These are phyloP conservation scores for Orthosia gothica DNA, from an alignment of 2,888 invertebrate species.

Conservation along the genomic window DNA sequence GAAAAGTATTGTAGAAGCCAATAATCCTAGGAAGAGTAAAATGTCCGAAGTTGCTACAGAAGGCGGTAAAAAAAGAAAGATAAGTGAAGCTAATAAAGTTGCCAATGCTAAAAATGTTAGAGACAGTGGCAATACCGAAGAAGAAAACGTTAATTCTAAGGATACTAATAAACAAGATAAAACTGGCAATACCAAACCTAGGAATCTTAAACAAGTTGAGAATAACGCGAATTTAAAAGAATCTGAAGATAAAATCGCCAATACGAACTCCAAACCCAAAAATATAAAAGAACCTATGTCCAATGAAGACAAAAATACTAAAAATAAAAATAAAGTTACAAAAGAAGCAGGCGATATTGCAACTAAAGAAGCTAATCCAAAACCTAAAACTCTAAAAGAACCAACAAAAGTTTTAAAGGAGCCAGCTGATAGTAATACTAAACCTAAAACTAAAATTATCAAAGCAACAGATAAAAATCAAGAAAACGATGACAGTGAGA, in stretches of 20 bases:
- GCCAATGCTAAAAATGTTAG: slow-evolving; percentile 42
- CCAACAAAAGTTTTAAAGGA: not conserved
- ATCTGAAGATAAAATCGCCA: not conserved
- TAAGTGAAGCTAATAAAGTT: slow-evolving; percentile 40
- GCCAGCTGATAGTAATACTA: not conserved
- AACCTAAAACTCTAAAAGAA: slow-evolving; percentile 26
- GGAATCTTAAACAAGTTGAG: slow-evolving; percentile 35
- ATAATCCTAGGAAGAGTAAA: slow-evolving; percentile 45
- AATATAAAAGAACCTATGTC: slow-evolving; percentile 22
- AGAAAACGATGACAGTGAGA: not conserved
- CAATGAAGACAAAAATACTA: slow-evolving; percentile 1
- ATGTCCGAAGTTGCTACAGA: slow-evolving; percentile 16
- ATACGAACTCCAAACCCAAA: slow-evolving; percentile 15
- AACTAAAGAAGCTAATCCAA: slow-evolving; percentile 33
- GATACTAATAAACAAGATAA: slow-evolving; percentile 34
- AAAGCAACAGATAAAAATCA: not conserved
- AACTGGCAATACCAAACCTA: slow-evolving; percentile 3
- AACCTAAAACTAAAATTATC: not conserved
- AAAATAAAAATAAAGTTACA: slow-evolving; percentile 9
- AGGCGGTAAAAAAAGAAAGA: slow-evolving; percentile 49
- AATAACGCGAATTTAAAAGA: slow-evolving; percentile 22
- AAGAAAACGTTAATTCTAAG: slow-evolving; percentile 30
- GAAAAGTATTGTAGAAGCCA: slow-evolving; percentile 12
- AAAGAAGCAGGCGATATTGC: not conserved
- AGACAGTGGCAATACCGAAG: slow-evolving; percentile 29